A percentile compares a stretch with the other conserved stretches of the same genome.
Conservation (phyloP, 2,113 vertebrate species). For the Asarcornis scutulata region DNA sequence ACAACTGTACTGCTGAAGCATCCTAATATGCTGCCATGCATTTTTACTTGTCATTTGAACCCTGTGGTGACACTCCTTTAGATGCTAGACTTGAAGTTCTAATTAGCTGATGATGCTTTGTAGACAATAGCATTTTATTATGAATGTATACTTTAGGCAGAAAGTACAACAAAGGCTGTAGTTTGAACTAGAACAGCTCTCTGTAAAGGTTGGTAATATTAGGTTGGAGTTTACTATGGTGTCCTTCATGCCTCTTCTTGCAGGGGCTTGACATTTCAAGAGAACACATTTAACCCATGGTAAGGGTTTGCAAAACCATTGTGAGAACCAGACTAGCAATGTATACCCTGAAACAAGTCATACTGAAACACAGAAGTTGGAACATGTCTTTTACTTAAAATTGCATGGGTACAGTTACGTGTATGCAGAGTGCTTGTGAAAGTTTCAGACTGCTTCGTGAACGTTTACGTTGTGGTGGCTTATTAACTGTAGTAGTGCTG, state of each 20-base stretch:
- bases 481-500: background rate
- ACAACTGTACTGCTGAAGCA: background rate
- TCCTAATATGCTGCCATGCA: background rate
- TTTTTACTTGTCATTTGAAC: background rate
- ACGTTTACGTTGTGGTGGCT: background rate
- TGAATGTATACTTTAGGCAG: background rate
- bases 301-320: background rate
- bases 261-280: background rate
- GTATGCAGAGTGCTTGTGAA: background rate
- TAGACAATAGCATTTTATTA: background rate
- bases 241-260: background rate
- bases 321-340: background rate
- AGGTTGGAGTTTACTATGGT: too few species aligned
- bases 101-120: background rate
- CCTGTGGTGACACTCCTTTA: fast-evolving
- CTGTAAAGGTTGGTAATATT: background rate
- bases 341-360: background rate
- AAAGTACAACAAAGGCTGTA: background rate
- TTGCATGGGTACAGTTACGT: background rate
- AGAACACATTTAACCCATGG: background rate
- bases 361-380: background rate
- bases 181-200: background rate
- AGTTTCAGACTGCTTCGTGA: background rate
- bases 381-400: background rate
- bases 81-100: background rate